A percentile compares a stretch with the other conserved stretches of the same genome.
phyloP scores from a whole-genome alignment of 2,797 vertebrate species.

The Holocentrus rufus region DNA sequence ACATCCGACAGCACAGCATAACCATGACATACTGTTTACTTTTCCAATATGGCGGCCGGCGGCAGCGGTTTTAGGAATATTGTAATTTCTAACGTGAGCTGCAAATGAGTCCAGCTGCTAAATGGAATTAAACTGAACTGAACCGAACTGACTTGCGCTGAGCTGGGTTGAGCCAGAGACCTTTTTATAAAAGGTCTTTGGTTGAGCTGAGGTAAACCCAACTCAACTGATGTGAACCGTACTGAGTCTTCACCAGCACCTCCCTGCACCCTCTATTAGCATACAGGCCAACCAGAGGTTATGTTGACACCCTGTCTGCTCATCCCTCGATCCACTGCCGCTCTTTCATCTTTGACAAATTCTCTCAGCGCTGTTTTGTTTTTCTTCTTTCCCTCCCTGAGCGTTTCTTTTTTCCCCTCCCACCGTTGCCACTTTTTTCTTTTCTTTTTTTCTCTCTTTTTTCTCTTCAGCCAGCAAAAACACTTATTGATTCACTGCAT shows the following conservation, averaged over 20 bases:
- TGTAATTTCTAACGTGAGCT: too few relatives aligned
- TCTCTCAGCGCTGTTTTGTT: slow-evolving; percentile 44
- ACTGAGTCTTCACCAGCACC: background rate
- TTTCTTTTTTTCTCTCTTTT: too few relatives aligned
- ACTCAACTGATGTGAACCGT: slow-evolving; percentile 6
- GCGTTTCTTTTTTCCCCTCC: slow-evolving; percentile 14
- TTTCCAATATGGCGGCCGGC: too few relatives aligned
- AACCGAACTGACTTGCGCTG: background rate
- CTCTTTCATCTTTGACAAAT: slow-evolving; percentile 54
- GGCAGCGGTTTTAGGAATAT: too few relatives aligned
- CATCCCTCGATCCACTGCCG: slow-evolving; percentile 41
- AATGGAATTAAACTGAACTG: background rate
- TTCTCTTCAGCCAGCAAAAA: slow-evolving; percentile 55
- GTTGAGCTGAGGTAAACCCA: background rate
- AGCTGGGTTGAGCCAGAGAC: too few relatives aligned
- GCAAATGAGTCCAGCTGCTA: too few relatives aligned
- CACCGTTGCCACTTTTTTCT: slow-evolving; percentile 33
- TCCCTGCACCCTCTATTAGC: slow-evolving; percentile 45
- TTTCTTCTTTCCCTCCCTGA: slow-evolving; percentile 44
- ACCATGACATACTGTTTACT: too few relatives aligned
- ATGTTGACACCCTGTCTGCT: slow-evolving; percentile 49
- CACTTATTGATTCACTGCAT: slow-evolving; percentile 60
- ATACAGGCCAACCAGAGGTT: slow-evolving; percentile 43
- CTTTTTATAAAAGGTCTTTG: too few relatives aligned
- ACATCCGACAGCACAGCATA: too few relatives aligned